phyloP scores from a whole-genome alignment of 1,140 invertebrate species.

The Drosophila dunni region DNA sequence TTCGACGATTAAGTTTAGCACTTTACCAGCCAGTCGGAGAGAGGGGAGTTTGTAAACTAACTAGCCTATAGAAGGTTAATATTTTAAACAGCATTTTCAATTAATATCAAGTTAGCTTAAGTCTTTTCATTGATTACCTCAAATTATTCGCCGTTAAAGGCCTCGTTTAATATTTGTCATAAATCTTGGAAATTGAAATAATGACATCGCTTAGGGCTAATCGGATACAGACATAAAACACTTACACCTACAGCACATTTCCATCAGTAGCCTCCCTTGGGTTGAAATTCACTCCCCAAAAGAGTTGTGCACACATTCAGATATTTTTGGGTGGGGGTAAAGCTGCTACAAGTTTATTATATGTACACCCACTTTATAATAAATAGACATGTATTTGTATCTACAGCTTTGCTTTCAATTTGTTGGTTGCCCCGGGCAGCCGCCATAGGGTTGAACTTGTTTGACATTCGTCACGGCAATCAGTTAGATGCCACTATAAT shows the following conservation, averaged over 20 bases:
- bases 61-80: no score
- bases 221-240: neutral
- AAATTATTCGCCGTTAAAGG: no score
- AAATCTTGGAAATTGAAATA: neutral
- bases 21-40: constrained; percentile 15
- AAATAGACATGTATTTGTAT: constrained; percentile 45
- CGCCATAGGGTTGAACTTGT: constrained; percentile 65
- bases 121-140: no score
- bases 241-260: neutral
- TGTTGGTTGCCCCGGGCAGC: constrained; percentile 71
- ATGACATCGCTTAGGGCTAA: neutral
- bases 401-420: constrained; percentile 46
- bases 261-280: neutral
- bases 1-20: constrained; percentile 17
- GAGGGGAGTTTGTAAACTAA: neutral
- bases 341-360: constrained; percentile 15
- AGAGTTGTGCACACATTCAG: neutral
- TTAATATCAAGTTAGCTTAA: no score
- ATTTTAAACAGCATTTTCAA: no score
- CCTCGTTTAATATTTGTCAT: no score
- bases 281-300: neutral
- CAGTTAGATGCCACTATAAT: constrained; percentile 34
- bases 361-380: constrained; percentile 26
- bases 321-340: neutral
- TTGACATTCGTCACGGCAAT: constrained; percentile 66